Evolutionary conservation across 2,797 vertebrate genomes (phyloP).

Genomic region (Jordanella pulchra): DNA sequence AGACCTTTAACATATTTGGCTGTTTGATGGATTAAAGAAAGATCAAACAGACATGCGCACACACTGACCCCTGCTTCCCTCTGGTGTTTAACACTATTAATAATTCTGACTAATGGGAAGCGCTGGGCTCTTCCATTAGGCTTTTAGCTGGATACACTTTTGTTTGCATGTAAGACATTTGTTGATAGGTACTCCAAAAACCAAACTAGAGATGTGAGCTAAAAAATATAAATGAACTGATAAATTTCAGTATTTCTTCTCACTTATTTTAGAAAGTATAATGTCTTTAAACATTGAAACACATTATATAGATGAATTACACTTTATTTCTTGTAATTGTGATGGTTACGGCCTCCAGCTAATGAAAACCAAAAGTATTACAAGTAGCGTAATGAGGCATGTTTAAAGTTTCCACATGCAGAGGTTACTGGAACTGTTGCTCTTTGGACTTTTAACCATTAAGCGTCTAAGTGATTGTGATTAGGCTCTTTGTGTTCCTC

Average conservation of each 20-base stretch:
- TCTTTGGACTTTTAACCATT: slow-evolving; percentile 49
- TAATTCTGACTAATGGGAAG: background rate
- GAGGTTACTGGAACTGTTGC: slow-evolving; percentile 42
- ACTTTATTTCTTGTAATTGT: background rate
- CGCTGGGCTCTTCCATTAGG: background rate
- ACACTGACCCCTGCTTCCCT: background rate
- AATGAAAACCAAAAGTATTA: background rate
- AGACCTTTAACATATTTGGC: background rate
- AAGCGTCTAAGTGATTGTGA: slow-evolving; percentile 55
- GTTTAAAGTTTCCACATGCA: slow-evolving; percentile 19
- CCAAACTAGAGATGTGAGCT: background rate
- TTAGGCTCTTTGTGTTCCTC: slow-evolving; percentile 47
- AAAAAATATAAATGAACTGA: background rate
- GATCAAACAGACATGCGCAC: background rate
- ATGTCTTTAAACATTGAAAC: too few species aligned
- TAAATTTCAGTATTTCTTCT: background rate
- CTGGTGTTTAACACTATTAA: background rate
- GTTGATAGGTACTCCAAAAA: background rate
- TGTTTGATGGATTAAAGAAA: slow-evolving; percentile 5
- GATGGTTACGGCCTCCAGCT: background rate
- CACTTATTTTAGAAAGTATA: background rate
- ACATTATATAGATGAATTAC: background rate
- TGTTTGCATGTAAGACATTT: background rate
- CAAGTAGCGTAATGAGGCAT: slow-evolving; percentile 13
- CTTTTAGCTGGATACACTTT: background rate